These are phyloP conservation scores for Poecilobothrus nobilitatus DNA, from an alignment of 2,888 invertebrate species.

Conservation along the genomic window DNA sequence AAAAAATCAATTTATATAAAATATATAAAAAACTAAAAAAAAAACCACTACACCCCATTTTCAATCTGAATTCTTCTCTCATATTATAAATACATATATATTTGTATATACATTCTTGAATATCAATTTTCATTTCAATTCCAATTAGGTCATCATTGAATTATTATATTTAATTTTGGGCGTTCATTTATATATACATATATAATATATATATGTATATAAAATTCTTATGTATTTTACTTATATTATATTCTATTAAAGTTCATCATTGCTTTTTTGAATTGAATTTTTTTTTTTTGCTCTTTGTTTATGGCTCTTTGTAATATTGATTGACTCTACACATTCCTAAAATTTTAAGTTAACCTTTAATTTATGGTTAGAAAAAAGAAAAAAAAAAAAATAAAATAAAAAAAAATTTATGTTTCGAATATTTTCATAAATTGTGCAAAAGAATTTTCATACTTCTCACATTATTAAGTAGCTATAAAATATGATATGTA, in stretches of 20 bases:
- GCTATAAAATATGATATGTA: too few species aligned
- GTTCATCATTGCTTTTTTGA: too few species aligned
- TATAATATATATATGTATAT: neutral
- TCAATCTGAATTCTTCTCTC: too few species aligned
- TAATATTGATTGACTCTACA: neutral
- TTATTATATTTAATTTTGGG: neutral
- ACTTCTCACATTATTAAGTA: neutral
- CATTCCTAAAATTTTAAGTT: neutral
- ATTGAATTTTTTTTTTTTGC: too few species aligned
- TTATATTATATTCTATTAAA: neutral
- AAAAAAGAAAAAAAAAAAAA: neutral
- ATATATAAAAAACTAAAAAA: too few species aligned
- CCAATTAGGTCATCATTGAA: constrained; percentile 4
- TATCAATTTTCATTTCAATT: neutral
- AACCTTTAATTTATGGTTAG: neutral
- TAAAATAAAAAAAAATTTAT: too few species aligned
- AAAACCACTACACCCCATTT: too few species aligned
- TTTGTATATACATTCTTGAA: neutral
- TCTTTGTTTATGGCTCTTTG: neutral
- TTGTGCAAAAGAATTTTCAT: neutral
- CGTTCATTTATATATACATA: neutral
- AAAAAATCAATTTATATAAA: too few species aligned
- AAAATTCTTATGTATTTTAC: neutral
- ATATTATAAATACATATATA: too few species aligned
- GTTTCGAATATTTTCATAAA: neutral